These are phyloP conservation scores for Cosmorhoe ocellata DNA, from an alignment of 2,888 invertebrate species.

Conservation along the genomic window DNA sequence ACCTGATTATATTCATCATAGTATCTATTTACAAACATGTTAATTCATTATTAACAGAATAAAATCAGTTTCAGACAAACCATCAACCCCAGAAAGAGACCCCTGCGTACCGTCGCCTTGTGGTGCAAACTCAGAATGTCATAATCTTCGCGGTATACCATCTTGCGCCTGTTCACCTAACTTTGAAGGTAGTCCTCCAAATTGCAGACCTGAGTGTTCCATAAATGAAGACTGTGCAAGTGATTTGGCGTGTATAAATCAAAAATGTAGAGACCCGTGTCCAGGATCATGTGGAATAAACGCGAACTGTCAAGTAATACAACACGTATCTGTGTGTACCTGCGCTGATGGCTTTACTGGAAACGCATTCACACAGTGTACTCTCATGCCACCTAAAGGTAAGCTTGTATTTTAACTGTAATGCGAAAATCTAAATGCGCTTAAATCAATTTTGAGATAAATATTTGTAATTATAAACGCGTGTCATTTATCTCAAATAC, in stretches of 20 bases:
- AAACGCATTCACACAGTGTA: constrained; percentile 84
- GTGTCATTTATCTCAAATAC: too few relatives aligned
- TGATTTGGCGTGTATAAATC: constrained; percentile 85
- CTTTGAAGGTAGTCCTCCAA: constrained; percentile 85
- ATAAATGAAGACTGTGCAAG: constrained; percentile 86
- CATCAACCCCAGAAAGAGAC: constrained; percentile 64
- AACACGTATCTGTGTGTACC: constrained; percentile 84
- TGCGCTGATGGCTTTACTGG: constrained; percentile 83
- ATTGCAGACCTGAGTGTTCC: constrained; percentile 86
- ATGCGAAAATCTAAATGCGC: too few relatives aligned
- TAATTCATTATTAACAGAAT: background rate
- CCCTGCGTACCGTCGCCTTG: constrained; percentile 87
- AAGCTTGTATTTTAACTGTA: constrained; percentile 21
- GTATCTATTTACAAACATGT: too few relatives aligned
- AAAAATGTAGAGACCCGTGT: constrained; percentile 86
- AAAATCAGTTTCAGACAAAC: constrained; percentile 53
- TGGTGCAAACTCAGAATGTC: constrained; percentile 84
- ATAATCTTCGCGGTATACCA: constrained; percentile 77
- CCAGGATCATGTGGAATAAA: constrained; percentile 86
- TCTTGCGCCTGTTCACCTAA: constrained; percentile 84
- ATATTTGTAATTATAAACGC: too few relatives aligned
- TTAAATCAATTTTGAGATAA: too few relatives aligned
- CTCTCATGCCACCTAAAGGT: constrained; percentile 62
- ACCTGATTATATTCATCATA: too few relatives aligned
- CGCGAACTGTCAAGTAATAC: constrained; percentile 83